Percentiles rank a stretch among this genome's conserved stretches.
Conservation (phyloP, 2,888 invertebrate genomes). For the Helleia helle region DNA sequence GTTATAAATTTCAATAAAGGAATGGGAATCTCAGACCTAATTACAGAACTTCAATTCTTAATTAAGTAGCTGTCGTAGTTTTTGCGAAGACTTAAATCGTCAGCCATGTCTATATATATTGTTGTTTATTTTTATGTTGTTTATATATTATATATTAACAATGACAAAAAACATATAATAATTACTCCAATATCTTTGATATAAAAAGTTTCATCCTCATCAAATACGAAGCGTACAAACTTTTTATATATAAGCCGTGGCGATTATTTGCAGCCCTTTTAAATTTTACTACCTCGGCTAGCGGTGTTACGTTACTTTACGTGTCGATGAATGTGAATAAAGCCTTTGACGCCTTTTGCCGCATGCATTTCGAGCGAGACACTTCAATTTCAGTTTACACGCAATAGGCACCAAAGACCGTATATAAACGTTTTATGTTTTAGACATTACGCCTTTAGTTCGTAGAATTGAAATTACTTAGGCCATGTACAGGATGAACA, state of each 20-base stretch:
- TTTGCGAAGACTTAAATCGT: neutral
- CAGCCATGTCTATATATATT: too few species aligned
- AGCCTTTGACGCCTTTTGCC: conserved; percentile 63
- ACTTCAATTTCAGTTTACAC: conserved; percentile 56
- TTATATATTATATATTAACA: too few species aligned
- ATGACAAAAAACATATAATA: too few species aligned
- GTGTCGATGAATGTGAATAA: conserved; percentile 56
- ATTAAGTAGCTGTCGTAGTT: conserved; percentile 2
- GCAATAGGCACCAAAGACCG: conserved; percentile 29
- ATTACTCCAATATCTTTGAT: too few species aligned
- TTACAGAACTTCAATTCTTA: conserved; percentile 25
- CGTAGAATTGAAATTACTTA: neutral
- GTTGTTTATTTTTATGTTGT: too few species aligned
- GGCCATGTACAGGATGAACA: too few species aligned
- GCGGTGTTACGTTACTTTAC: conserved; percentile 38
- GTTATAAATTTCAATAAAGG: conserved; percentile 64
- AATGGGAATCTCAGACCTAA: conserved; percentile 38
- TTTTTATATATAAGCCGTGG: conserved; percentile 9
- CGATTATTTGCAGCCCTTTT: conserved; percentile 31
- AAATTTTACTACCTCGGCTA: conserved; percentile 28
- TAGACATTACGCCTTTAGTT: conserved; percentile 11
- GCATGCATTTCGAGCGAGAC: conserved; percentile 47
- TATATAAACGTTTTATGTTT: conserved; percentile 22
- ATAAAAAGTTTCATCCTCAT: too few species aligned
- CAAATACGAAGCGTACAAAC: too few species aligned